phyloP scores from a whole-genome alignment of 2,888 invertebrate genomes.

The Oscheius sp. region DNA sequence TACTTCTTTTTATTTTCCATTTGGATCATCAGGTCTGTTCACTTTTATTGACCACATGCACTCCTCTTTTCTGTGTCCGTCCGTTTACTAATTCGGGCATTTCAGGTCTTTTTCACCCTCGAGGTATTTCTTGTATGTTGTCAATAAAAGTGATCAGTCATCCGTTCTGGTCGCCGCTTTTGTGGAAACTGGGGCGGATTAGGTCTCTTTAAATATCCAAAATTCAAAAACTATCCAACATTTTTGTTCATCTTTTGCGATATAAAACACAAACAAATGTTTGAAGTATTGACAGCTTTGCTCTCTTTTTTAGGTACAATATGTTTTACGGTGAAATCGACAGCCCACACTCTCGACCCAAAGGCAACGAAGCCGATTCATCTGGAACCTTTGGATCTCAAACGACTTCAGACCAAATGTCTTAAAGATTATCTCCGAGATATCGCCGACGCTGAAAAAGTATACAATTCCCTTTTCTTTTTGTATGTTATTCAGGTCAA shows the following conservation, averaged over 20 bases:
- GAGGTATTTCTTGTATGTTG: constrained; percentile 14
- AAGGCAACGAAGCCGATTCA: constrained; percentile 63
- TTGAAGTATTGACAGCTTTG: neutral
- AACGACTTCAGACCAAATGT: constrained; percentile 71
- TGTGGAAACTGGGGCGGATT: neutral
- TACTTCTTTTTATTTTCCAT: neutral
- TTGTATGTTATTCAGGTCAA: constrained; percentile 54
- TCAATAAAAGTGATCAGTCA: constrained; percentile 11
- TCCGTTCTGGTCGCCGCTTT: neutral
- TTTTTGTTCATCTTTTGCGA: constrained; percentile 12
- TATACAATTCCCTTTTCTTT: neutral
- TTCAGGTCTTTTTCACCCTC: neutral
- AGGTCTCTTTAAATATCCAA: neutral
- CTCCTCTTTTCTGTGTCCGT: too few relatives aligned
- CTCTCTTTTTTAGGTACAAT: constrained; percentile 53
- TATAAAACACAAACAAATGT: neutral
- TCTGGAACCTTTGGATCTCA: constrained; percentile 71
- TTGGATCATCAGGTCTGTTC: constrained; percentile 26
- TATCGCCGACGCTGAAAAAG: constrained; percentile 71
- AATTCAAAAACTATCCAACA: neutral
- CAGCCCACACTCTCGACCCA: constrained; percentile 59
- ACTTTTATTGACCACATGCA: constrained; percentile 18
- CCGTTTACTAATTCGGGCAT: too few relatives aligned
- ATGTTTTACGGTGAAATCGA: constrained; percentile 65
- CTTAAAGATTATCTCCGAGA: constrained; percentile 70